Conservation (phyloP, 2,113 vertebrate genomes). For the Serinus canaria region DNA sequence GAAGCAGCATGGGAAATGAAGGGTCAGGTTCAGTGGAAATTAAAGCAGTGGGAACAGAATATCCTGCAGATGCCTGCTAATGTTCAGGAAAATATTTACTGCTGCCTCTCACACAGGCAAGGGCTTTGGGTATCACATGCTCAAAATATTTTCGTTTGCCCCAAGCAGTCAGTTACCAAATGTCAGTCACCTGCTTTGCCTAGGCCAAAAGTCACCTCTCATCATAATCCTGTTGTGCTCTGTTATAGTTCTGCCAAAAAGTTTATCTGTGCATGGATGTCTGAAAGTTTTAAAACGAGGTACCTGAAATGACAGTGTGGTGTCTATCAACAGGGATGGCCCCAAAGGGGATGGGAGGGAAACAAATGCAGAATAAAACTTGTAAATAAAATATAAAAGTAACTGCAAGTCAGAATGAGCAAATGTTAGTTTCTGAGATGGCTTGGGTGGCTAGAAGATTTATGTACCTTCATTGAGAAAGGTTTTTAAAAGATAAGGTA, state of each 20-base stretch:
- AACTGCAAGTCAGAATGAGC: not conserved
- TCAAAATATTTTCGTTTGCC: not conserved
- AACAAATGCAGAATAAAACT: not conserved
- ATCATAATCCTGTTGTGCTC: not conserved
- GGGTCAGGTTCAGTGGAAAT: not conserved
- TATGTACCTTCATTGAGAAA: not conserved
- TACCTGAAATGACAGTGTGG: not conserved
- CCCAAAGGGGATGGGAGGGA: not conserved
- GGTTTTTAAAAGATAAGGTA: not conserved
- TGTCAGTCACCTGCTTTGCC: not conserved
- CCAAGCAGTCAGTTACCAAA: not conserved
- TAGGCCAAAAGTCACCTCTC: not conserved
- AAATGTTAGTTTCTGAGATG: not conserved
- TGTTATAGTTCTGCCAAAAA: not conserved
- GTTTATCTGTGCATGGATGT: not conserved
- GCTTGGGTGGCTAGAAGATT: not conserved
- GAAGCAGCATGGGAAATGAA: not conserved
- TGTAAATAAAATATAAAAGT: not conserved
- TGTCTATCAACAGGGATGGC: not conserved
- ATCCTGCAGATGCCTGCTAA: not conserved
- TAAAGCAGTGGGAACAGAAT: not conserved
- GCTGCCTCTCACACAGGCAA: not conserved
- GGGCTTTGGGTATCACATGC: not conserved
- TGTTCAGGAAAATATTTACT: not conserved
- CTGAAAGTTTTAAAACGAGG: not conserved